phyloP scores from a whole-genome alignment of 2,888 invertebrate genomes.

The Cordylochernes scorpioides region DNA sequence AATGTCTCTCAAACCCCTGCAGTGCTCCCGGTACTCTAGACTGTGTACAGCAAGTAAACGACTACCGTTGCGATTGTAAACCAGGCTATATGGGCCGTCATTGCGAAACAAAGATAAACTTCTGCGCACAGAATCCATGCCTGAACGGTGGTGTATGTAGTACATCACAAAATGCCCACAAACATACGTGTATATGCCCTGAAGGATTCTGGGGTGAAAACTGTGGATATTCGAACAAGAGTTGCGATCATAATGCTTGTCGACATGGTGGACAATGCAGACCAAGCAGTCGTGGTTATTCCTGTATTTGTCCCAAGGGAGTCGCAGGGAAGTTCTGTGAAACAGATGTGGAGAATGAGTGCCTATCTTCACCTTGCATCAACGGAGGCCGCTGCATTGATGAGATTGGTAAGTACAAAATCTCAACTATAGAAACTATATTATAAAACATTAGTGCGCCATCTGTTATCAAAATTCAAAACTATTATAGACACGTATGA shows the following conservation, averaged over 20 bases:
- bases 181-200: conserved; percentile 54
- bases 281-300: conserved; percentile 19
- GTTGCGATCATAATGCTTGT: conserved; percentile 48
- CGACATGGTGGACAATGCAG: conserved; percentile 19
- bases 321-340: conserved; percentile 63
- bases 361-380: conserved; percentile 75
- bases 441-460: too few species aligned
- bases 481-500: not conserved
- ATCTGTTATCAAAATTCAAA: not conserved
- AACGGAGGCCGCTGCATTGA: conserved; percentile 54
- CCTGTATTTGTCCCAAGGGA: conserved; percentile 48
- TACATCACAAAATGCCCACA: conserved; percentile 35
- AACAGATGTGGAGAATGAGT: conserved; percentile 55
- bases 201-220: conserved; percentile 55
- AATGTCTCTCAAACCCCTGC: conserved; percentile 75
- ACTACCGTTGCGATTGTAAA: conserved; percentile 80
- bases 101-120: conserved; percentile 69
- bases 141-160: conserved; percentile 58
- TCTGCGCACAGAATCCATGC: conserved; percentile 61
- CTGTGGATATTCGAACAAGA: conserved; percentile 58
- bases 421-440: conserved; percentile 4
- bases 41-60: conserved; percentile 44
- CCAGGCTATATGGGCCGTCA: conserved; percentile 68
- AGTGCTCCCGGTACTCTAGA: conserved; percentile 54
- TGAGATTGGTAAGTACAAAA: conserved; percentile 33